Conservation (phyloP, 2,113 vertebrate species). For the Corynorhinus townsendii region DNA sequence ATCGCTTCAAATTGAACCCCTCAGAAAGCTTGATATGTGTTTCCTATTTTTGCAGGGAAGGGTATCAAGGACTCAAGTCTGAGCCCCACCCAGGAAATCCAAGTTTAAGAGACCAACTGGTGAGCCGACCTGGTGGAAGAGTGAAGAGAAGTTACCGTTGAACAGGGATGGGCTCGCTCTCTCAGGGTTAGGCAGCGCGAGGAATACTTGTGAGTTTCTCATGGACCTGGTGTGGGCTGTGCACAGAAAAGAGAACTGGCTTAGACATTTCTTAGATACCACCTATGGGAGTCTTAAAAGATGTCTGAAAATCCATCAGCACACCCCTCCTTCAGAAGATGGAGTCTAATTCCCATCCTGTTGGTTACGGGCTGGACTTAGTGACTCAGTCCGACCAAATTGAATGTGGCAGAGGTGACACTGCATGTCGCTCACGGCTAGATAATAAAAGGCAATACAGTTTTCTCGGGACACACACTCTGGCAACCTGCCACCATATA, state of each 20-base stretch:
- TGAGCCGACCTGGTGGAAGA: background rate
- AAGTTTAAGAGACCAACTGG: background rate
- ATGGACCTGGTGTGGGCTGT: fast-evolving
- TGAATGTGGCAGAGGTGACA: background rate
- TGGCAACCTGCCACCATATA: background rate
- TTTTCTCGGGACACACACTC: background rate
- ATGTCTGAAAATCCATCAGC: background rate
- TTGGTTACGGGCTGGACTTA: background rate
- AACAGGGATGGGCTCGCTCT: background rate
- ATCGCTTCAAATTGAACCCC: background rate
- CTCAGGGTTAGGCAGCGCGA: background rate
- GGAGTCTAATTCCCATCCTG: background rate
- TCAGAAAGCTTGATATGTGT: background rate
- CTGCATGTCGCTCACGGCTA: background rate
- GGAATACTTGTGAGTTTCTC: background rate
- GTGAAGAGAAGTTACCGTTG: background rate
- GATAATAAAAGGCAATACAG: background rate
- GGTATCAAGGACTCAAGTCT: background rate
- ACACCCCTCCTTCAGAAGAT: background rate
- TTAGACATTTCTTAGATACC: background rate
- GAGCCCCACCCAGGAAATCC: background rate
- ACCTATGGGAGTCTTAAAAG: background rate
- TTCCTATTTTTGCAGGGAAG: background rate
- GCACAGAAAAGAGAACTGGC: background rate
- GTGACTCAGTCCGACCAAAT: background rate